Evolutionary conservation across 1,140 invertebrate species (phyloP).

Genomic region (Antheraea mylitta): DNA sequence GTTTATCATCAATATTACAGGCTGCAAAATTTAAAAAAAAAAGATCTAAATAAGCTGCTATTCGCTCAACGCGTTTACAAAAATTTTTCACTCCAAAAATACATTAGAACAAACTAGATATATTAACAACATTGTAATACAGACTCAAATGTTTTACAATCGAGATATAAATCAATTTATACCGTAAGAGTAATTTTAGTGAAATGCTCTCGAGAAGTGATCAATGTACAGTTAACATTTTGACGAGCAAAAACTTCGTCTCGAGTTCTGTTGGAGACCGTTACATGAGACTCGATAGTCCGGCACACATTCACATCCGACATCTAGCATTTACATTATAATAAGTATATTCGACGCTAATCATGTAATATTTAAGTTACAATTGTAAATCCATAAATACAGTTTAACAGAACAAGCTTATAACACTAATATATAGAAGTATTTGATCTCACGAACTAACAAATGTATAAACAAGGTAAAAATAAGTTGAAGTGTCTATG

Average conservation of each 20-base stretch:
- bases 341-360: too few species aligned
- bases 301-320: slow-evolving; percentile 30
- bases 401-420: too few species aligned
- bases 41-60: background rate
- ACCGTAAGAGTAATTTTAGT: slow-evolving; percentile 13
- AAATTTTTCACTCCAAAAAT: too few species aligned
- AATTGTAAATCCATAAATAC: too few species aligned
- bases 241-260: slow-evolving; percentile 65
- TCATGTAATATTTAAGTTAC: too few species aligned
- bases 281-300: slow-evolving; percentile 50
- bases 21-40: background rate
- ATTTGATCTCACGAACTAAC: too few species aligned
- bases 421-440: too few species aligned
- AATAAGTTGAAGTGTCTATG: too few species aligned
- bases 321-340: background rate
- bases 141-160: slow-evolving; percentile 11
- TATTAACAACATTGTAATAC: background rate
- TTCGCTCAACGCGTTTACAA: background rate
- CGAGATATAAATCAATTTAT: slow-evolving; percentile 28
- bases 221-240: slow-evolving; percentile 60
- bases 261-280: slow-evolving; percentile 42
- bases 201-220: slow-evolving; percentile 29
- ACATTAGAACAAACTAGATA: too few species aligned
- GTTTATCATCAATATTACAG: too few species aligned
- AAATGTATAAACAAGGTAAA: too few species aligned